Conservation (phyloP, 2,113 vertebrate genomes). For the Butastur rufipennis region DNA sequence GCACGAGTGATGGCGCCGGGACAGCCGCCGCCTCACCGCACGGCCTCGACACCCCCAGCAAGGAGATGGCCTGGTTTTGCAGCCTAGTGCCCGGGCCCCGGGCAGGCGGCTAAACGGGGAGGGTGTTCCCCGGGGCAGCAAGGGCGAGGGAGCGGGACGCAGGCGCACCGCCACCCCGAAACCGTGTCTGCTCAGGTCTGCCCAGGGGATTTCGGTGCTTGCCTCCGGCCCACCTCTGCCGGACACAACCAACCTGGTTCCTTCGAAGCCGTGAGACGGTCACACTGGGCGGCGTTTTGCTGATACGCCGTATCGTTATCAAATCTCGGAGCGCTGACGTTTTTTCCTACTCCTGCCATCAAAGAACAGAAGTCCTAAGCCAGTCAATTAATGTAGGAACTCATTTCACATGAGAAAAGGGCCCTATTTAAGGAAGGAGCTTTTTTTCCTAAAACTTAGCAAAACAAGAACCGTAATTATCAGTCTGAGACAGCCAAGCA, state of each 20-base stretch:
- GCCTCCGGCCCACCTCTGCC: neutral
- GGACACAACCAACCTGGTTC: neutral
- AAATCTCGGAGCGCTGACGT: neutral
- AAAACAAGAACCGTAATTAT: constrained; percentile 6
- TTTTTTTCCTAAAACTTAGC: neutral
- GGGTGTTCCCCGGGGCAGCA: fast-evolving
- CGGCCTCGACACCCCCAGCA: neutral
- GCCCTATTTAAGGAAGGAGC: neutral
- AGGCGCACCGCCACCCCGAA: neutral
- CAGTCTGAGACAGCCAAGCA: neutral
- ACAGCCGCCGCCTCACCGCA: neutral
- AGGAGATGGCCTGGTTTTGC: neutral
- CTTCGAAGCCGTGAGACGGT: neutral
- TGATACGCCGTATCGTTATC: neutral
- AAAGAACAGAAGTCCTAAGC: neutral
- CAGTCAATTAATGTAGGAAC: neutral
- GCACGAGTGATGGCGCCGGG: fast-evolving
- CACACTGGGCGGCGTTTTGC: neutral
- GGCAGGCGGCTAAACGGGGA: neutral
- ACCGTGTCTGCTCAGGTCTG: neutral
- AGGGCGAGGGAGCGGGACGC: neutral
- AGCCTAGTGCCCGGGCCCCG: neutral
- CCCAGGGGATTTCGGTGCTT: neutral
- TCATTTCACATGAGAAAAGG: neutral
- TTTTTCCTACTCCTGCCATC: neutral